Evolutionary conservation across 1,140 invertebrate genomes (phyloP), one percentile per base, ranked within the genome.

Genomic region (Macrobrachium rosenbergii): DNA sequence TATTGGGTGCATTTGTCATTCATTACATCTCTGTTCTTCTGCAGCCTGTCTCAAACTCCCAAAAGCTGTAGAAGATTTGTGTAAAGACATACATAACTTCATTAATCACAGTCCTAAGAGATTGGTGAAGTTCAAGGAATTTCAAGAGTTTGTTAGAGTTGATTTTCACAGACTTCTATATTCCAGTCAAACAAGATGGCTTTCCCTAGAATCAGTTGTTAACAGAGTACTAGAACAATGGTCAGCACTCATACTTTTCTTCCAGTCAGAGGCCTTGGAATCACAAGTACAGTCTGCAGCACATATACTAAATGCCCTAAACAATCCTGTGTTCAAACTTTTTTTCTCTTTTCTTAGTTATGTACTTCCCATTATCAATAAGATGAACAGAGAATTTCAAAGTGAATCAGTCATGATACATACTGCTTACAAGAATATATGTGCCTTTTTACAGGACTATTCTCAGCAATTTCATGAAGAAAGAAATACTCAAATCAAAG

Each of bases 1-100:
- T 75, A 75, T 75, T 75, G 72, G 43, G 28, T 75, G 72, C 43
- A 75, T 75, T 75, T 75, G 72, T 28, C 72, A 75, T 43, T 75
- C 72, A 17, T 75, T 75, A 75, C 28, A 23, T 75, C n/a, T n/a
- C 16, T 75, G 72, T 45, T 75, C 72, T 28, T 75, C 72, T 75
- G 72, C 72, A 75, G 72, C 72, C 21, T 75, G 72, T 43, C 72
- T 75, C 72, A 75, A 75, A 75, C 16, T 75, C 72, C 17, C 72
- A 75, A 75, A 21, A 75, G 19, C 72, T 75, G 17, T 75, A 75
- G 72, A 43, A 75, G n/a, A 23, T 45, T 75, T 52, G 45, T 52
- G 45, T 52, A 75, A 28, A 75, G 21, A 75, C 28, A 43, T 75
- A 21, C 6, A 75, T 75, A 28, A 17, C 19, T 75, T 21, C 43